These are phyloP conservation scores for Hirundichthys speculiger DNA, from an alignment of 2,113 vertebrate genomes.

Conservation along the genomic window DNA sequence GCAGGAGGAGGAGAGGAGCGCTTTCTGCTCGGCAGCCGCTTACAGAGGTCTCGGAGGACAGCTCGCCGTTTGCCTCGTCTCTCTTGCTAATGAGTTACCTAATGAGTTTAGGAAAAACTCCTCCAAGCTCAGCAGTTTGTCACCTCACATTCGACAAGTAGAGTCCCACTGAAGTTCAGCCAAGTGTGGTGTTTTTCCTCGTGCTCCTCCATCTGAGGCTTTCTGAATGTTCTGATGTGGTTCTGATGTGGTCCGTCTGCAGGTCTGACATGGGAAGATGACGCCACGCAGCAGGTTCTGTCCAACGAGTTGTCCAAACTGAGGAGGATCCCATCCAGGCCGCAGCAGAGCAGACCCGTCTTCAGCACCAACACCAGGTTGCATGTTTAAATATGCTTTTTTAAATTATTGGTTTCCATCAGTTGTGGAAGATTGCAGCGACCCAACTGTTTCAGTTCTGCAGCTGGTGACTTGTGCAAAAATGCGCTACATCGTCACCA, in stretches of 20 bases:
- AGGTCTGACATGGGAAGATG: conserved; percentile 92
- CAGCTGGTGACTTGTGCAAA: too few relatives aligned
- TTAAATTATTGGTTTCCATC: not conserved
- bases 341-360: conserved; percentile 50
- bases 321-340: conserved; percentile 75
- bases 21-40: conserved; percentile 28
- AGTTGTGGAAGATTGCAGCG: too few relatives aligned
- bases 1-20: conserved; percentile 4
- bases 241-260: conserved; percentile 24
- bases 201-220: not conserved
- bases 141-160: not conserved
- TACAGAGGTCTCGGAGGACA: conserved; percentile 12
- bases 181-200: too few relatives aligned
- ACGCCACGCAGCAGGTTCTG: conserved; percentile 85
- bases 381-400: too few relatives aligned
- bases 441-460: too few relatives aligned
- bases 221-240: not conserved
- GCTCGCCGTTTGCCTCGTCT: conserved; percentile 5
- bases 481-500: too few relatives aligned
- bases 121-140: conserved; percentile 30
- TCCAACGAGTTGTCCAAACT: conserved; percentile 86
- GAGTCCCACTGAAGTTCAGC: not conserved
- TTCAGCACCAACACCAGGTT: conserved; percentile 79
- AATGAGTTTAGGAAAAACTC: conserved; percentile 37
- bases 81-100: conserved; percentile 39